phyloP scores from a whole-genome alignment of 64 coral and sea anemone species.

The Stichodactyla helianthus region DNA sequence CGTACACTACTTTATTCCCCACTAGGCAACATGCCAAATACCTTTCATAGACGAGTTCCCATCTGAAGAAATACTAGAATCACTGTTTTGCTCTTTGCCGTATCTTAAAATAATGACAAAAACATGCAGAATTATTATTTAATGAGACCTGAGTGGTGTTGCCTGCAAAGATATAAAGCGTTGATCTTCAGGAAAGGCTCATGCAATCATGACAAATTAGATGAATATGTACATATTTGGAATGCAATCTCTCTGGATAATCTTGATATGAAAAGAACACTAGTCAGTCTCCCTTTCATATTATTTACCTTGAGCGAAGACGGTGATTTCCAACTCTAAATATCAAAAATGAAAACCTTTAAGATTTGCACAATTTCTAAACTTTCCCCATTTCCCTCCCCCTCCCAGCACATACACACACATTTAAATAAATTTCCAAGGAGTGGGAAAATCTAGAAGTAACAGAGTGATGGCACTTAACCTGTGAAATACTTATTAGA shows the following conservation, averaged over 20 bases:
- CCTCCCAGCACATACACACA: no score
- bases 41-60: neutral
- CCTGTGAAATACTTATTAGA: no score
- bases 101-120: neutral
- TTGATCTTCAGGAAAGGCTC: no score
- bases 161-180: neutral
- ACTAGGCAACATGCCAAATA: neutral
- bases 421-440: no score
- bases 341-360: neutral
- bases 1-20: no score
- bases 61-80: neutral
- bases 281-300: neutral
- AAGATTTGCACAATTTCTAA: neutral
- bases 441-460: no score
- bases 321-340: conserved; percentile 13
- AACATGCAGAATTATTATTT: neutral
- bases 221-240: neutral
- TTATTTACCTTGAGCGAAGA: conserved; percentile 5
- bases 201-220: no score
- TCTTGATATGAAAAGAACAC: neutral
- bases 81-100: neutral
- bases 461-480: no score
- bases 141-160: neutral
- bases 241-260: neutral
- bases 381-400: no score